These are phyloP conservation scores for Lepidurus apus DNA, from an alignment of 1,140 invertebrate species.

Conservation along the genomic window DNA sequence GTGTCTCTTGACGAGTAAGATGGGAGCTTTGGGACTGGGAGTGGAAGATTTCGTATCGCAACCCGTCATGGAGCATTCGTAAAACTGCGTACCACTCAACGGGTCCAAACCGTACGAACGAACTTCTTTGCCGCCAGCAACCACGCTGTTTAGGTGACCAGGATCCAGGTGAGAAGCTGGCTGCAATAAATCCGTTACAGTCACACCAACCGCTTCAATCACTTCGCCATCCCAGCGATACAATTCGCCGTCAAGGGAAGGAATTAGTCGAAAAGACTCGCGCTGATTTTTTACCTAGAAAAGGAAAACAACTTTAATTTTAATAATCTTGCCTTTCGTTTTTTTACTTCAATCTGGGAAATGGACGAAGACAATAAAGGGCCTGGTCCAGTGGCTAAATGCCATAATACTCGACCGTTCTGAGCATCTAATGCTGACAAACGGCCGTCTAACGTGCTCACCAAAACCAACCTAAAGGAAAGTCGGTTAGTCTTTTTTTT, in stretches of 20 bases:
- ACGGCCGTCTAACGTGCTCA: slow-evolving; percentile 82
- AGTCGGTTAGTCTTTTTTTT: neutral
- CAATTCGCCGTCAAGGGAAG: slow-evolving; percentile 79
- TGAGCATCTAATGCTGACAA: slow-evolving; percentile 67
- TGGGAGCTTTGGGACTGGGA: slow-evolving; percentile 52
- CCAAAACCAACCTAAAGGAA: slow-evolving; percentile 60
- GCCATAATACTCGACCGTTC: slow-evolving; percentile 66
- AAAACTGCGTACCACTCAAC: slow-evolving; percentile 66
- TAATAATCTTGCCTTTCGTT: slow-evolving; percentile 15
- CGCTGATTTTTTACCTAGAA: slow-evolving; percentile 75
- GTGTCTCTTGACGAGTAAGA: slow-evolving; percentile 70
- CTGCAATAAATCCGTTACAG: slow-evolving; percentile 73
- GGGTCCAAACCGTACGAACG: slow-evolving; percentile 61
- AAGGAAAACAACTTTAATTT: slow-evolving; percentile 34
- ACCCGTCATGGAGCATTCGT: slow-evolving; percentile 68
- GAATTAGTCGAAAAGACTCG: slow-evolving; percentile 78
- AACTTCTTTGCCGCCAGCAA: slow-evolving; percentile 52
- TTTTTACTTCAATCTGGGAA: slow-evolving; percentile 66
- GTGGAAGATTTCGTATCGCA: slow-evolving; percentile 55
- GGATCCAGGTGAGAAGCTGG: slow-evolving; percentile 73
- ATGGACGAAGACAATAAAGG: slow-evolving; percentile 77
- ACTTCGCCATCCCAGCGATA: slow-evolving; percentile 86
- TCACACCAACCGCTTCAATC: slow-evolving; percentile 78
- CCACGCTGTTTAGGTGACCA: slow-evolving; percentile 65
- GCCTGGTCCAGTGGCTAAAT: slow-evolving; percentile 61